These are phyloP conservation scores for Thermophis baileyi DNA, from an alignment of 2,113 vertebrate genomes.

Conservation along the genomic window DNA sequence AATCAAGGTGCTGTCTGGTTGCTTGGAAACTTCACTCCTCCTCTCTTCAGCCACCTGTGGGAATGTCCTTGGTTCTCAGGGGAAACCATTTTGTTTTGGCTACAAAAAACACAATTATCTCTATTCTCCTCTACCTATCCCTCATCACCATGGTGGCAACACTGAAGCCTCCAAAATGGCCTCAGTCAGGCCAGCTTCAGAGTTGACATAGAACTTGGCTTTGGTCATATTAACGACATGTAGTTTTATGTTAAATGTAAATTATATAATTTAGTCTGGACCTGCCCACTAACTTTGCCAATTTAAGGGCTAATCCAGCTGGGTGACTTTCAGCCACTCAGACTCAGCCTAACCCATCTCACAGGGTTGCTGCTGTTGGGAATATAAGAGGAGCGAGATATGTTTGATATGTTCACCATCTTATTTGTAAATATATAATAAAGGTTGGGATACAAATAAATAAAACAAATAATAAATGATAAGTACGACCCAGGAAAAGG, in stretches of 20 bases:
- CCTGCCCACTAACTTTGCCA: background rate
- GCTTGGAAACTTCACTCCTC: no score
- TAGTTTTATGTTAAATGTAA: background rate
- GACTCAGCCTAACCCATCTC: background rate
- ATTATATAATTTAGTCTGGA: background rate
- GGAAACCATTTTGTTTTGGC: no score
- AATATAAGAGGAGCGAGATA: background rate
- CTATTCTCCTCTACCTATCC: no score
- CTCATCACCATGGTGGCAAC: no score
- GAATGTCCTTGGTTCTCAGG: no score
- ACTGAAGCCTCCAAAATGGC: no score
- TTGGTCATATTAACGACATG: background rate
- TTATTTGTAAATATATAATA: background rate
- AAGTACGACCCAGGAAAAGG: background rate
- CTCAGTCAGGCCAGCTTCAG: no score
- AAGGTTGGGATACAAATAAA: background rate
- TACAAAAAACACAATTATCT: no score
- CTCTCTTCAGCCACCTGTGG: no score
- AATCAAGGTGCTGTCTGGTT: no score
- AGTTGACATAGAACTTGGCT: background rate
- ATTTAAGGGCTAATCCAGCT: background rate
- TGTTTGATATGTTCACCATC: background rate
- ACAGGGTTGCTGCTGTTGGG: background rate
- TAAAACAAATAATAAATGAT: background rate
- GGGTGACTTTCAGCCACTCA: background rate